Base-by-base conservation (phyloP, 2,888 invertebrate species). In the Tuta absoluta region DNA sequence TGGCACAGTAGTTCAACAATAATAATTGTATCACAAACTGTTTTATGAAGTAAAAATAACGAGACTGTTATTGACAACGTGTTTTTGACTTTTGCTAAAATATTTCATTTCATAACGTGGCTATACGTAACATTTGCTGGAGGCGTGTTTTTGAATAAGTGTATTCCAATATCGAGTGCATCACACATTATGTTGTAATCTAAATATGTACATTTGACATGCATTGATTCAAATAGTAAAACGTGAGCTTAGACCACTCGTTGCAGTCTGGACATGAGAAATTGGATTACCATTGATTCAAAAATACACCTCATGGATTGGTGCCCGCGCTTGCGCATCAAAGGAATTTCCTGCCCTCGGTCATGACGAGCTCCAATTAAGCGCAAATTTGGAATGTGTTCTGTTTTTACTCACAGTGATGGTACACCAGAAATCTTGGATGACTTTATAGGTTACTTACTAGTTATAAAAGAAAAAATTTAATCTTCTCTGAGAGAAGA, bases 281-380 rank as follows among this genome's bases (percentile, higher is more conserved):
- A 7, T 33, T 10, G 33, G 10, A 4, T 4, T 33, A 7, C 33
- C 8, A 8, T 5, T 33, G 33, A 33, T 33, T 7, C 10, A 33
- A 33, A 8, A 33, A 33, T 33, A 33, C 33, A 10, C 10, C 33
- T 33, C 10, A 33, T 33, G 33, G 33, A 33, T 33, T 33, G 33
- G 33, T 33, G 33, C 86, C 86, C 85, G 86, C 84, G 77, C 82
- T 84, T 37, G 12, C 19, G 41, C 81, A 81, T 87, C 87, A 87
- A 87, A 89, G 87, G 87, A 85, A 89, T 89, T 88, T 90, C 86
- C 86, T 85, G 87, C 76, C 80, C 81, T 78, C 77, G 82, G 86
- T 86, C 82, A 83, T 80, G 80, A 80, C 77, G 76, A 77, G 76
- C 76, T 79, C 85, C 80, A 79, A 83, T 33, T 81, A 19, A n/a